A percentile compares a stretch with the other conserved stretches of the same genome.
Conservation (phyloP, 2,113 vertebrate species). For the Irena cyanogastra region DNA sequence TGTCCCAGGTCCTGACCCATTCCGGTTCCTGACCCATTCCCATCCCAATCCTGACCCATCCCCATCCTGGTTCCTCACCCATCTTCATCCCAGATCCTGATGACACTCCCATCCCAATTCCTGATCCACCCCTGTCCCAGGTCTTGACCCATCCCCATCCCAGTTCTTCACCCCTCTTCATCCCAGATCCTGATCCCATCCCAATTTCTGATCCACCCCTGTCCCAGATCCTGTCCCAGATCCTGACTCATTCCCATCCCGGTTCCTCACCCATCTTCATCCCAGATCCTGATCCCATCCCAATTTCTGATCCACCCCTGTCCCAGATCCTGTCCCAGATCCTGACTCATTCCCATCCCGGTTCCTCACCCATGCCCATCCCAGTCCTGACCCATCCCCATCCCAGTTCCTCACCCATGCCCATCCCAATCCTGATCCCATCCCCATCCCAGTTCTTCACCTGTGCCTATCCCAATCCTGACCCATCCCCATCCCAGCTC, state of each 20-base stretch:
- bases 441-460: background rate
- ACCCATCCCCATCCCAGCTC: background rate
- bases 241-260: background rate
- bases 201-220: background rate
- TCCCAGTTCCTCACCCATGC: too few species aligned
- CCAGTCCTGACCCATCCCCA: conserved; percentile 46
- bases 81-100: background rate
- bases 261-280: background rate
- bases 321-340: too few species aligned
- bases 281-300: too few species aligned
- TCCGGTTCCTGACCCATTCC: background rate
- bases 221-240: background rate
- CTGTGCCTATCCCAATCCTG: background rate
- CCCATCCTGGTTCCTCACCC: background rate
- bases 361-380: accelerated
- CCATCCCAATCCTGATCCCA: background rate
- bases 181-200: too few species aligned
- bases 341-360: background rate
- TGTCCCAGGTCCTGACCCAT: too few species aligned
- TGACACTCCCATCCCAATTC: background rate
- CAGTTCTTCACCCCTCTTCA: too few species aligned
- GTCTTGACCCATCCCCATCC: background rate
- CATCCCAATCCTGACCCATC: background rate
- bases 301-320: background rate
- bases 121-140: background rate